These are phyloP conservation scores for Eupsilia transversa DNA, from an alignment of 2,888 invertebrate species.

Conservation along the genomic window DNA sequence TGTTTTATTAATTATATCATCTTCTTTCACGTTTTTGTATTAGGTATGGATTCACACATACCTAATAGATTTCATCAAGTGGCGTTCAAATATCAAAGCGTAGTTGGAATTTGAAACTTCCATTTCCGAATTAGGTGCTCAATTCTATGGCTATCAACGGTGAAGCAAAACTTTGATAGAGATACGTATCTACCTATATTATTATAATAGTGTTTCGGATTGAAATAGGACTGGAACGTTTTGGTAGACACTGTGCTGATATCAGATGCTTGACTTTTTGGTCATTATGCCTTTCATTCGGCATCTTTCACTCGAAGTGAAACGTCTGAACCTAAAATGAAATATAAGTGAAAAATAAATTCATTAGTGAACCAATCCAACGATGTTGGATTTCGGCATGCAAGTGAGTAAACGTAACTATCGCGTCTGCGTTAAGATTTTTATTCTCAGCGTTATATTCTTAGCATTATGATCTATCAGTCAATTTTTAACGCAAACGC, in stretches of 20 bases:
- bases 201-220: background rate
- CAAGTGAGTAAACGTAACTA: too few relatives aligned
- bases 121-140: constrained; percentile 10
- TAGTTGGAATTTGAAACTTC: constrained; percentile 8
- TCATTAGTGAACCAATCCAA: background rate
- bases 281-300: background rate
- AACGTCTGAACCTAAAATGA: background rate
- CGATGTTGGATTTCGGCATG: background rate
- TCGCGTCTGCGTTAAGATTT: too few relatives aligned
- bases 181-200: background rate
- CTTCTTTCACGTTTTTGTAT: background rate
- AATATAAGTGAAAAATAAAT: background rate
- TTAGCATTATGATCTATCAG: too few relatives aligned
- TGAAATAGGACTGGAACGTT: background rate
- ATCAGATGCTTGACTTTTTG: background rate
- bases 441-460: too few relatives aligned
- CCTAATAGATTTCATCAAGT: background rate
- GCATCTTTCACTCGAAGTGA: background rate
- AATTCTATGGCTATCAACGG: background rate
- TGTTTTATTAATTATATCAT: background rate
- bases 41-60: background rate
- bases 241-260: background rate
- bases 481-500: too few relatives aligned
- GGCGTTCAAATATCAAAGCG: background rate
- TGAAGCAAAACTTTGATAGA: constrained; percentile 17